Base-by-base conservation (phyloP, 1,140 invertebrate species). In the Venturia canescens region DNA sequence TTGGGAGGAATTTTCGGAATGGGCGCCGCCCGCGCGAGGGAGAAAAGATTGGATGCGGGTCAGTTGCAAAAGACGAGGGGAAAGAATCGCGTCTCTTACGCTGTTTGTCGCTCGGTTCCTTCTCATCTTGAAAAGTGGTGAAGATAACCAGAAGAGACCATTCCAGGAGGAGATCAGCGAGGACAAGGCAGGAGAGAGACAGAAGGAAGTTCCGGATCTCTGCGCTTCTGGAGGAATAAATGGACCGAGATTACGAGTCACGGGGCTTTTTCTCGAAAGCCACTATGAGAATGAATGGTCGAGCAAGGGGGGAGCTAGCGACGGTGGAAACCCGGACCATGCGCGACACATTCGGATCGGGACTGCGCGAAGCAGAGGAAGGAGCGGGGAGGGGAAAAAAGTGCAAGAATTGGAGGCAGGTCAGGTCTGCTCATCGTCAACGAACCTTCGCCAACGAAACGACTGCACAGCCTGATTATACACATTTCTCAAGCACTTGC, bases 101-200 rank as follows among this genome's bases (percentile, higher is more conserved):
- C 16, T 18, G 11, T 53, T 53, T 53, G 50, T 53, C 50, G 50
- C 18, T 53, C 50, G 18, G 11, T 53, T 53, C n/a, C 50, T 18
- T 53, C 18, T 53, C 50, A 53, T 53, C 50, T 53, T n/a, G 50
- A 53, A 53, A 53, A 53, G 50, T 53, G 50, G 50, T 21, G 50
- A 7, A 53, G 50, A 53, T 53, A 53, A 53, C 50, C 6, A 53
- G 5, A 23, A 27, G 60, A 63, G 60, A 63, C n/a, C 26, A 23
- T 44, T 44, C 38, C 38, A 44, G 38, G 13, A 9, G 5, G 38
- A 6, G 38, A 44, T 44, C 38, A 63, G 23, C n/a, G 23, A n/a
- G 23, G 16, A 63, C 3, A 63, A 23, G 27, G 60, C n/a, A 23
- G 0, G 23, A 63, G 60, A 63, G 60, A 63, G 60, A 63, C 21